Conservation (phyloP, 2,113 vertebrate species). For the Hemiscyllium ocellatum region DNA sequence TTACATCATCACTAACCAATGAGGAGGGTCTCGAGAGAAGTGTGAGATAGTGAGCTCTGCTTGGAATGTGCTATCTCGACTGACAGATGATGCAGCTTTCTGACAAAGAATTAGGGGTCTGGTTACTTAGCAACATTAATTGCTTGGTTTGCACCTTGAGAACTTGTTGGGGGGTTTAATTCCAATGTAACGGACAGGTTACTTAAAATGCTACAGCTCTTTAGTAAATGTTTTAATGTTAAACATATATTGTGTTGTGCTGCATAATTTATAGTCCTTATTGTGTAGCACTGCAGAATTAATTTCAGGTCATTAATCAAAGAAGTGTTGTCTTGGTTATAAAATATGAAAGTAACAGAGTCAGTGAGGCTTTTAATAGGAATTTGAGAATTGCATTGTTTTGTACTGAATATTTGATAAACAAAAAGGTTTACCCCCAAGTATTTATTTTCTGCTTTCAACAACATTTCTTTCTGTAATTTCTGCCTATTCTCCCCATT, state of each 20-base stretch:
- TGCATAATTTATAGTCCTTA: neutral
- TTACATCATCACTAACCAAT: constrained; percentile 32
- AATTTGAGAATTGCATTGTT: neutral
- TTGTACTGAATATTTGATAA: neutral
- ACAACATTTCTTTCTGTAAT: neutral
- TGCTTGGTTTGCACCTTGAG: neutral
- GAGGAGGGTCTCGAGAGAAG: neutral
- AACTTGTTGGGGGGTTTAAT: too few relatives aligned
- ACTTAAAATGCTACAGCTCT: neutral
- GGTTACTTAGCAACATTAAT: constrained; percentile 27
- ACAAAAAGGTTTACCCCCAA: neutral
- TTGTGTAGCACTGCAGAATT: neutral
- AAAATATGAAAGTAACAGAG: neutral
- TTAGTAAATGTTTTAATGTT: neutral
- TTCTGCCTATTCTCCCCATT: neutral
- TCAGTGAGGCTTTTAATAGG: too few relatives aligned
- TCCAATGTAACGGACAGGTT: neutral
- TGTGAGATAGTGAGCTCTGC: neutral
- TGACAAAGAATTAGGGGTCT: constrained; percentile 31
- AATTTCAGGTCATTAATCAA: neutral
- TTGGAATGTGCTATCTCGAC: neutral
- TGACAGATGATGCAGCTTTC: neutral
- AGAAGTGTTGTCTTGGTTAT: neutral
- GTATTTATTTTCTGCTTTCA: neutral
- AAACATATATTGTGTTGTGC: neutral